Base-by-base conservation (phyloP, 2,797 vertebrate species). In the Lacerta agilis region DNA sequence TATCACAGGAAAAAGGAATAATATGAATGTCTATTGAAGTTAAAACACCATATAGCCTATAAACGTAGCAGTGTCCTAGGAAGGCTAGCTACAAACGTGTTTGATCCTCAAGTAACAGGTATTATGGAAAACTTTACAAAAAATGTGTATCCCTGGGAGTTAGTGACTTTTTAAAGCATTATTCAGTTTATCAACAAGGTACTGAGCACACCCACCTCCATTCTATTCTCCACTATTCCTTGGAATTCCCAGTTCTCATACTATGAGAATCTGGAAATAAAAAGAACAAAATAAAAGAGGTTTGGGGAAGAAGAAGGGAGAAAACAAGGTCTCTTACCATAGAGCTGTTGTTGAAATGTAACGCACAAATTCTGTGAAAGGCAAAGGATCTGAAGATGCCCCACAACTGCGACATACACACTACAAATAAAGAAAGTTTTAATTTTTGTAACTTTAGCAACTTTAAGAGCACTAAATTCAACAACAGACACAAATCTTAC, bases 301-400 rank as follows among this genome's bases (percentile, higher is more conserved):
- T 0, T 0, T 84, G 20, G 18, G 29, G 9, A 27, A 27, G 27
- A 8, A 29, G 29, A 9, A 11, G 0, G 41, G 61, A 33, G 20
- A 87, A 64, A 80, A 38, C 2, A 73, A 86, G 86, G 87, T 81
- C 41, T 84, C 98, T 98, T 98, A 99, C 99, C 99, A 99, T 85
- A 99, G 97, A 87, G 98, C 98, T 36, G 98, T 99, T 91, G 98
- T 99, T 91, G 99, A 99, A 97, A 99, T 98, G 72, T 99, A 99
- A 95, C 98, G 98, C 89, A 99, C 99, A 89, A 99, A 98, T 93
- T 99, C 98, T 0, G 98, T 99, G 90, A 99, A 99, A 93, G 99
- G 99, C 86, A 99, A 97, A 0, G 99, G 99, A 94, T 99, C 99
- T 7, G 99, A 99, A 0, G 99, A 98, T 3, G 99, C 99, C 88